Evolutionary conservation across 2,888 invertebrate genomes (phyloP), one percentile per base, ranked within the genome.

Genomic region (Argyra leucocephala): DNA sequence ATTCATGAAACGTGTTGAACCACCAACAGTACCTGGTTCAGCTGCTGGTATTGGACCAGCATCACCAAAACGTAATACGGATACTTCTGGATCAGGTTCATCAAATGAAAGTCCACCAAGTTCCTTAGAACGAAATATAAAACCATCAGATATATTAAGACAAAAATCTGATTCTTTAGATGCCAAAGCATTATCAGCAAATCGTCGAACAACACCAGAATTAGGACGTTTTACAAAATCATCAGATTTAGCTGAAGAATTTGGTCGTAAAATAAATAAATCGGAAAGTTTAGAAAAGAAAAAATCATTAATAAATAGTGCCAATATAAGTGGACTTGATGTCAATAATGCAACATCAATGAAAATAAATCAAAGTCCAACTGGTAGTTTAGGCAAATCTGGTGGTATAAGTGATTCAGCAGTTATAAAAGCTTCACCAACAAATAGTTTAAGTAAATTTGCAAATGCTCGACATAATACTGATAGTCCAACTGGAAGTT

Each of bases 1-100:
- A 81, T 83, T 83, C 74, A 83, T 85, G 75, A 81, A 85, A 61
- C 84, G 84, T 62, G 85, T 86, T 22, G 86, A 85, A 71, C 81
- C 83, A 31, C 84, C 83, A 22, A 76, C 82, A 65, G 78, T 82
- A 63, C 80, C 80, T 62, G 72, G 71, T 67, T 48, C 48, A 7
- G 57, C 3, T n/a, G 3, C 57, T 22, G 26, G n/a, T 15, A 10
- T 22, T 65, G 68, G 66, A 59, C 70, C 76, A 2, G 76, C 78
- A 36, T 77, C 77, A 31, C 77, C 80, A 26, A 78, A 78, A 71
- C 75, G 76, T 63, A 65, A 61, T 62, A 67, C 63, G 61, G 64
- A 66, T 61, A 65, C 64, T 37, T 68, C 71, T 66, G 71, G 69
- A 65, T 73, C 75, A 63, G 73, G 74, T 63, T 74, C 78, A 12